Base-by-base conservation (phyloP, 2,113 vertebrate genomes). In the Echinops telfairi region DNA sequence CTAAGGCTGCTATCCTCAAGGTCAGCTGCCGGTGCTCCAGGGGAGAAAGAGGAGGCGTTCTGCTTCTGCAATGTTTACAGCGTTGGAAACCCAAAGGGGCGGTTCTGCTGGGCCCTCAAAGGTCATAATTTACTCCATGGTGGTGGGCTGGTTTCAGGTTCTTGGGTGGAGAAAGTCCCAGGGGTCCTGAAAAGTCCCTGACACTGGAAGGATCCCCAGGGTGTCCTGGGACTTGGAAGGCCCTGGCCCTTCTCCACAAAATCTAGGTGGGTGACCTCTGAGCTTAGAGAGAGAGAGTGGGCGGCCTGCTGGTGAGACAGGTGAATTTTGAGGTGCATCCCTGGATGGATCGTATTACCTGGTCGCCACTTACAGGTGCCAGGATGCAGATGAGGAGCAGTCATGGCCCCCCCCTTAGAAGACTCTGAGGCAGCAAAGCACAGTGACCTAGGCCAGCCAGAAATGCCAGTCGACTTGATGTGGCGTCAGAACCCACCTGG, bases 331-430 rank as follows among this genome's bases (percentile, higher is more conserved):
- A 92, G 25, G 8, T 1, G 0, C 60, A 1, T 14, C 14, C 15
- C 16, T 31, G 40, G 43, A 1, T 19, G 12, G 6, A 22, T 76
- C 10, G 1, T 76, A 0, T 12, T 0, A 0, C n/a, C 7, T 64
- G 25, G 0, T 2, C 38, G 38, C 62, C 1, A 25, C 47, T 25
- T 17, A 62, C 53, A 27, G 17, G 17, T 68, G 25, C 77, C 27
- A 62, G 36, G 40, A 29, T 36, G 38, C 25, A 43, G 62, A 75
- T 71, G 22, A 6, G 20, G 38, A 73, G 25, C n/a, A 1, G 0
- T 83, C 23, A 7, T 29, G 14, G 23, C n/a, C n/a, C 29, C 83
- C 73, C n/a, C 77, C n/a, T 79, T 3, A 16, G 14, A 19, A 75
- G 60, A 17, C 25, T 17, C 6, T 3, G 57, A 83, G 77, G 38